Base-by-base conservation (phyloP, 2,113 vertebrate genomes). In the Setophaga kirtlandii region DNA sequence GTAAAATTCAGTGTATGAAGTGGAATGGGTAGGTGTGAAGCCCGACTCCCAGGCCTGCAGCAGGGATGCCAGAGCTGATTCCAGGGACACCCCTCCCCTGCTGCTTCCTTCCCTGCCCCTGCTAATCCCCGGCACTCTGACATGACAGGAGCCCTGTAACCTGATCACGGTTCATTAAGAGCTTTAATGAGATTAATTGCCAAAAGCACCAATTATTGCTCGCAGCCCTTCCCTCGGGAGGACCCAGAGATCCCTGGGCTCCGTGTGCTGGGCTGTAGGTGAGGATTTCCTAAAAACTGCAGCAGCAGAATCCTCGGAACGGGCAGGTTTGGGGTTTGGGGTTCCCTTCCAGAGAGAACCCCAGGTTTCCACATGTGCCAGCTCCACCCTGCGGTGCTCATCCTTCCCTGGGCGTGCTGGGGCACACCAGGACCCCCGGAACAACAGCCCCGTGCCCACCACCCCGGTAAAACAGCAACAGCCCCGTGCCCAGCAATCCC, bases 221-320 rank as follows among this genome's bases (percentile, higher is more conserved):
- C 4, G 1, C 30, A 42, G 91, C 33, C 23, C 44, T 20, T 49
- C n/a, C 52, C 37, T 62, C 0, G 2, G 37, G 31, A 68, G 56
- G 19, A 73, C 23, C 35, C 2, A 1, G 73, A 47, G 60, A 21
- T 53, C 56, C 46, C n/a, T 2, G 64, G 41, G 63, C 35, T 80
- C 49, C 9, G 5, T 15, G 4, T 0, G 0, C 19, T 2, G 4
- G 2, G 10, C 7, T 27, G 37, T 1, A 10, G 7, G 4, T 0
- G 6, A 37, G 49, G 47, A 37, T 65, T 18, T 39, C 68, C 55
- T 16, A 11, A 74, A 62, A 81, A 10, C 2, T 15, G 21, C 50
- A 8, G 46, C 15, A 41, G 7, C 6, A 2, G 4, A 12, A 60
- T 2, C 58, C 39, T 49, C 25, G 9, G 6, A 82, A 70, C 0